Evolutionary conservation across 2,113 vertebrate genomes (phyloP).

Genomic region (Dromas ardeola): DNA sequence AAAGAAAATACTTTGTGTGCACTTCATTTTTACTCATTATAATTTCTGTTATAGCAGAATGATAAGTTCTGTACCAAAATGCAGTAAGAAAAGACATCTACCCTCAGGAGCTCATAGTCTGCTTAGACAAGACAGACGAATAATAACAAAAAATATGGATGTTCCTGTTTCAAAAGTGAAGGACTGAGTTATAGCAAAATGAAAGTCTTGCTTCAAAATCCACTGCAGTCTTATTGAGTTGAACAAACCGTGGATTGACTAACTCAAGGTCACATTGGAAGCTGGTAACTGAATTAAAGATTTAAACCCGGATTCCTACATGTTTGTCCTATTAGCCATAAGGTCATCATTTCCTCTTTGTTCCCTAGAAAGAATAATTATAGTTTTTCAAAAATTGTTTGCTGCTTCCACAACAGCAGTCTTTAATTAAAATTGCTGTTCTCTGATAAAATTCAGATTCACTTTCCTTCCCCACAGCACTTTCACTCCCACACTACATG

Average conservation of each 20-base stretch:
- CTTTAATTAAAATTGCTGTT: not conserved
- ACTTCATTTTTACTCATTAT: constrained; percentile 2
- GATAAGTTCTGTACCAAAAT: not conserved
- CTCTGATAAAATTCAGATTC: not conserved
- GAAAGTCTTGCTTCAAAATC: not conserved
- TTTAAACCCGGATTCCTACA: not conserved
- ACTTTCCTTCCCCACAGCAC: not conserved
- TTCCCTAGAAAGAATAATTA: not conserved
- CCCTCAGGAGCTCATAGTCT: not conserved
- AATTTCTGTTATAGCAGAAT: not conserved
- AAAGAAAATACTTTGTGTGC: not conserved
- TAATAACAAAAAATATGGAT: not conserved
- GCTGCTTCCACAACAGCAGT: not conserved
- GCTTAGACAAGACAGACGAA: not conserved
- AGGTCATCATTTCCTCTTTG: not conserved
- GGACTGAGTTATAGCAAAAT: not conserved
- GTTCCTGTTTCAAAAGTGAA: not conserved
- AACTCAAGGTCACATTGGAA: not conserved
- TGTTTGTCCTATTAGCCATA: not conserved
- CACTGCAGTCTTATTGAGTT: not conserved
- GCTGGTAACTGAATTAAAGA: not conserved
- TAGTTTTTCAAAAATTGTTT: not conserved
- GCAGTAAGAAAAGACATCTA: not conserved
- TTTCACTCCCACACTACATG: not conserved
- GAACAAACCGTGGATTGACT: not conserved